A percentile compares a stretch with the other conserved stretches of the same genome.
phyloP scores from a whole-genome alignment of 2,113 vertebrate genomes.

The Datnioides undecimradiatus region DNA sequence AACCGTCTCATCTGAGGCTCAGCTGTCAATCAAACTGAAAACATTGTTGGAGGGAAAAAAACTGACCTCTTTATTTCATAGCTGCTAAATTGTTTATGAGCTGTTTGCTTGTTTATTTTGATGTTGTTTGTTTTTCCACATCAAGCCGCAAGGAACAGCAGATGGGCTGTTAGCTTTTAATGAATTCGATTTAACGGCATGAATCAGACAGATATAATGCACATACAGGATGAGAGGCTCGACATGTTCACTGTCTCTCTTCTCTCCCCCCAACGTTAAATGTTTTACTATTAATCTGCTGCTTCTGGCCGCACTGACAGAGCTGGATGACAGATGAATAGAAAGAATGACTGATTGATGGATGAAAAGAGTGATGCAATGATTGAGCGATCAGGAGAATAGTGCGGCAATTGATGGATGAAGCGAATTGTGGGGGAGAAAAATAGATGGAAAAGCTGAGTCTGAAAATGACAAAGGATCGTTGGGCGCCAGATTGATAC shows the following conservation, averaged over 20 bases:
- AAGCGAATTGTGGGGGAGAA: constrained; percentile 33
- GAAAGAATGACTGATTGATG: constrained; percentile 60
- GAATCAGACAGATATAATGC: constrained; percentile 14
- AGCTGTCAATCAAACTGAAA: constrained; percentile 60
- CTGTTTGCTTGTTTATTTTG: constrained; percentile 39
- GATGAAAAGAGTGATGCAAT: constrained; percentile 53
- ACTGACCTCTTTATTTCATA: constrained; percentile 37
- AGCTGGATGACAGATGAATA: constrained; percentile 42
- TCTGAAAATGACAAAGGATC: constrained; percentile 67
- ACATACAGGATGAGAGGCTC: constrained; percentile 7
- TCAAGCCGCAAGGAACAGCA: background rate
- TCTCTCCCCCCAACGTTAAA: background rate
- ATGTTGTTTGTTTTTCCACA: constrained; percentile 38
- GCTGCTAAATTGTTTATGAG: constrained; percentile 34
- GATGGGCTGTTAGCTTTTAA: constrained; percentile 50
- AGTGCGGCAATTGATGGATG: constrained; percentile 56
- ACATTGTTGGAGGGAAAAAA: constrained; percentile 13
- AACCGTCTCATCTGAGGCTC: constrained; percentile 36
- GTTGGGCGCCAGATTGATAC: constrained; percentile 63
- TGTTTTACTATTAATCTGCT: constrained; percentile 17
- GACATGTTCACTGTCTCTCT: background rate
- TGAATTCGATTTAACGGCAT: constrained; percentile 17
- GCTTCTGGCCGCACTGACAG: constrained; percentile 16
- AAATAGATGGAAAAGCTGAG: constrained; percentile 48
- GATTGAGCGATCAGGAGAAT: constrained; percentile 63